phyloP scores from a whole-genome alignment of 2,888 invertebrate genomes.

The Blomia tropicalis region DNA sequence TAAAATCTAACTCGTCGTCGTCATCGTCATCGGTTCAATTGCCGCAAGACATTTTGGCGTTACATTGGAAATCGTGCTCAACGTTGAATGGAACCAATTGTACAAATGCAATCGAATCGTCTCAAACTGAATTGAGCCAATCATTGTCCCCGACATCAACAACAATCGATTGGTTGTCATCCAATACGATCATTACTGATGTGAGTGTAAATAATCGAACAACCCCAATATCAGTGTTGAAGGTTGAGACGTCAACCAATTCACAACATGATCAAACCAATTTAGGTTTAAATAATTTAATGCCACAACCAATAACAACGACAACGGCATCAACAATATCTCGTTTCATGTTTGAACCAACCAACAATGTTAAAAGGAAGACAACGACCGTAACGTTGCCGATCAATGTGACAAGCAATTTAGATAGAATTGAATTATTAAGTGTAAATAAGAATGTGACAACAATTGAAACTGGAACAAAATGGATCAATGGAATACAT shows the following conservation, averaged over 20 bases:
- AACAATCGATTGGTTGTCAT: background rate
- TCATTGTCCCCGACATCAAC: background rate
- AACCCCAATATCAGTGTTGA: too few species aligned
- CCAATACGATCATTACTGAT: too few species aligned
- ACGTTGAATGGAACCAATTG: background rate
- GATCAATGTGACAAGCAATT: too few species aligned
- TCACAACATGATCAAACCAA: background rate
- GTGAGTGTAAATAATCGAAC: background rate
- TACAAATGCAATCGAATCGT: background rate
- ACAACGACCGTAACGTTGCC: too few species aligned
- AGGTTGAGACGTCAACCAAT: too few species aligned
- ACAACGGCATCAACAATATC: background rate
- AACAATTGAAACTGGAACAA: too few species aligned
- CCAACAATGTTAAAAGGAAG: too few species aligned
- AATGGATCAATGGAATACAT: too few species aligned
- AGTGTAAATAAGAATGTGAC: background rate
- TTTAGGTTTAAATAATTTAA: background rate
- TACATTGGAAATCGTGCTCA: too few species aligned
- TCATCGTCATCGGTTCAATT: background rate
- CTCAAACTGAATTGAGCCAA: background rate
- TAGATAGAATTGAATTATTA: background rate
- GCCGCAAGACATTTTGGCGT: background rate
- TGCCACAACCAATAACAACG: background rate
- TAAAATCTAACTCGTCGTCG: slow-evolving; percentile 6
- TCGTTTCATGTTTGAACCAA: too few species aligned